Percentiles rank a stretch among this genome's conserved stretches.
These are phyloP conservation scores for Lymantria monacha DNA, from an alignment of 2,888 invertebrate genomes.

Conservation along the genomic window DNA sequence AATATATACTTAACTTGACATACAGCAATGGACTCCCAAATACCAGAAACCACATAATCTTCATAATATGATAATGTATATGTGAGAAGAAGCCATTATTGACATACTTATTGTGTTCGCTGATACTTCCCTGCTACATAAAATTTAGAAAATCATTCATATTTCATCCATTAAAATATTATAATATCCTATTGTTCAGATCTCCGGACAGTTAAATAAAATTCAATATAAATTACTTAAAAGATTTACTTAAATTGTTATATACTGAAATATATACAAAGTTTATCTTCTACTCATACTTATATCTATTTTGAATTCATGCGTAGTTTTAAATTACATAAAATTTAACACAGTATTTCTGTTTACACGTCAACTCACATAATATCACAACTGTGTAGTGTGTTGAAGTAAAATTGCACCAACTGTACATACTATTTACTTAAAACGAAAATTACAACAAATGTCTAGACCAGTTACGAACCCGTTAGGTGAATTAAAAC, in stretches of 20 bases:
- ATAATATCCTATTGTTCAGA: conserved; percentile 50
- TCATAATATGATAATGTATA: conserved; percentile 4
- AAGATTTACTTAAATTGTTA: conserved; percentile 79
- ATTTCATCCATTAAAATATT: neutral
- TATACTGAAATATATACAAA: conserved; percentile 80
- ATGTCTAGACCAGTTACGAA: conserved; percentile 21
- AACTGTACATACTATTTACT: conserved; percentile 46
- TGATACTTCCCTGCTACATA: conserved; percentile 20
- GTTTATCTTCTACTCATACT: conserved; percentile 74
- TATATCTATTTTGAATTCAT: conserved; percentile 77
- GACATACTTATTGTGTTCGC: conserved; percentile 22
- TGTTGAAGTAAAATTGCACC: conserved; percentile 63
- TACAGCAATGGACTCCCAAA: conserved; percentile 16
- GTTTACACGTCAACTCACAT: conserved; percentile 57
- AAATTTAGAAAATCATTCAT: neutral
- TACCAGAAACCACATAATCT: conserved; percentile 4
- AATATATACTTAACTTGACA: conserved; percentile 36
- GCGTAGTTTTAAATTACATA: conserved; percentile 77
- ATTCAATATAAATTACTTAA: conserved; percentile 74
- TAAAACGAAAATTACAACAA: conserved; percentile 26
- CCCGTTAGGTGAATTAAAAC: conserved; percentile 25
- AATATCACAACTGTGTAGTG: conserved; percentile 54
- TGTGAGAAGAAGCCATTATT: conserved; percentile 29
- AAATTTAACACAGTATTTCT: conserved; percentile 67
- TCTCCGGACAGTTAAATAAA: conserved; percentile 78